Percentiles rank a stretch among this genome's conserved stretches.
Conservation (phyloP, 2,113 vertebrate species). For the Arvicanthis niloticus region DNA sequence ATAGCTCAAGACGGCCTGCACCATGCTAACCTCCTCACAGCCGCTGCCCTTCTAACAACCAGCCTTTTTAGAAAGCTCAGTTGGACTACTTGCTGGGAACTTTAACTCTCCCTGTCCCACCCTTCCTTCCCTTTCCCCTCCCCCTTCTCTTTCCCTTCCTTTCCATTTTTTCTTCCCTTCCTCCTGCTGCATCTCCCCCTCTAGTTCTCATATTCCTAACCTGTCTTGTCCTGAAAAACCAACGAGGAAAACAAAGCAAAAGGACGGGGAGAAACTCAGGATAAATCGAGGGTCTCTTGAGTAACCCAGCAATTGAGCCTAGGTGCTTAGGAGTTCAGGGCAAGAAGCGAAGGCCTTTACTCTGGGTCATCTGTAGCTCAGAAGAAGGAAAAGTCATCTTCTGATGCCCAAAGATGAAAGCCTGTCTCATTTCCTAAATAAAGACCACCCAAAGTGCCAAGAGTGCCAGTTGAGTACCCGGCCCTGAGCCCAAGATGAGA, state of each 20-base stretch:
- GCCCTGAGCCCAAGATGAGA: background rate
- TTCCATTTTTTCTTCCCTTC: no score
- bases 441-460: background rate
- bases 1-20: background rate
- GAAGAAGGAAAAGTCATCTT: conserved; percentile 48
- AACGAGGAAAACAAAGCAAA: background rate
- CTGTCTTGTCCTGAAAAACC: background rate
- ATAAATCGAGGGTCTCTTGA: background rate
- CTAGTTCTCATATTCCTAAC: background rate
- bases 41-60: background rate
- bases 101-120: background rate
- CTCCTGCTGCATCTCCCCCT: background rate
- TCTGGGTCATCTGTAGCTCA: background rate
- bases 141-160: no score
- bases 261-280: background rate
- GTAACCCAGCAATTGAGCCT: no score
- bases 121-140: fast-evolving
- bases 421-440: background rate
- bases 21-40: background rate
- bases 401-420: background rate
- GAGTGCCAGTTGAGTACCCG: background rate
- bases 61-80: background rate
- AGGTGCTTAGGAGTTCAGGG: background rate
- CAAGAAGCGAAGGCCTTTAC: background rate
- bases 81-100: background rate